Conservation (phyloP, 2,797 vertebrate genomes). For the Mareca penelope region DNA sequence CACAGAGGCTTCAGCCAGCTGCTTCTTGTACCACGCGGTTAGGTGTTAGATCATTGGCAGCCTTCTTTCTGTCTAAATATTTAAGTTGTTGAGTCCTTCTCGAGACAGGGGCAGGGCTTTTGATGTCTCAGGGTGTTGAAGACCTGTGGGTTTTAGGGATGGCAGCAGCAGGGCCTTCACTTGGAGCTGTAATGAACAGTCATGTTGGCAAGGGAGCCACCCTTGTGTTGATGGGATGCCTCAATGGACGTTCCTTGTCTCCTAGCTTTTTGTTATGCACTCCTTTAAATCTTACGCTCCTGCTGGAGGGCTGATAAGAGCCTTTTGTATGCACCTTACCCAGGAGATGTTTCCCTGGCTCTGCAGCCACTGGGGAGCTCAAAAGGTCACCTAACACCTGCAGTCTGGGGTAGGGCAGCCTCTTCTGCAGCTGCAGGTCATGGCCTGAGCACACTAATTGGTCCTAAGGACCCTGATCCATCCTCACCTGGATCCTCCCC, state of each 20-base stretch:
- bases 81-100: not conserved
- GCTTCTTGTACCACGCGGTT: not conserved
- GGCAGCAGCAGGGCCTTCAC: not conserved
- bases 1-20: not conserved
- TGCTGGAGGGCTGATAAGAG: not conserved
- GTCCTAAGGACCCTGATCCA: not conserved
- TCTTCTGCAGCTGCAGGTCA: not conserved
- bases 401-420: not conserved
- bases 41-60: not conserved
- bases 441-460: not conserved
- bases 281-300: not conserved
- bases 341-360: not conserved
- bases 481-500: not conserved
- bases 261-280: not conserved
- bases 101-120: not conserved
- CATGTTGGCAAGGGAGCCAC: not conserved
- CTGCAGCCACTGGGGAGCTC: not conserved
- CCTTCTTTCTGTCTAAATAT: not conserved
- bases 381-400: not conserved
- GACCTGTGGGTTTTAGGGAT: not conserved
- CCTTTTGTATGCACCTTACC: not conserved
- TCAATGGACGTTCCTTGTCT: not conserved
- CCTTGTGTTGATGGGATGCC: not conserved
- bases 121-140: not conserved
- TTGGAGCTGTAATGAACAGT: not conserved